phyloP scores from a whole-genome alignment of 1,140 invertebrate genomes.

The Cardiocondyla obscurior region DNA sequence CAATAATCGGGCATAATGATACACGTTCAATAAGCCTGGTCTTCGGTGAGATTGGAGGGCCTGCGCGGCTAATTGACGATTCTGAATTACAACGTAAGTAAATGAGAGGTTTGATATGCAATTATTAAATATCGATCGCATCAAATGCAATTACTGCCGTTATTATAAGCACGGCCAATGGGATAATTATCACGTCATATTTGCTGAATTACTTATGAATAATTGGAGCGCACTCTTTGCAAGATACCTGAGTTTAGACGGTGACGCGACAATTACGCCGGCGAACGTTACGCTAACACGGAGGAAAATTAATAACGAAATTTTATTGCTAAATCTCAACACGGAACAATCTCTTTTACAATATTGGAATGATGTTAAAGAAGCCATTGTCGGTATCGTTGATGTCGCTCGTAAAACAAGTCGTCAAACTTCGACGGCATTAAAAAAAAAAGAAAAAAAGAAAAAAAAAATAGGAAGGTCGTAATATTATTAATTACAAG shows the following conservation, averaged over 20 bases:
- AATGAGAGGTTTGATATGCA: conserved; percentile 1
- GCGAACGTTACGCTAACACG: background rate
- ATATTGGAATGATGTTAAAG: conserved; percentile 6
- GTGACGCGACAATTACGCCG: background rate
- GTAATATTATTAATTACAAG: conserved; percentile 3
- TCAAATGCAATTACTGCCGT: background rate
- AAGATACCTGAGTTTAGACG: background rate
- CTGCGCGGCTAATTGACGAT: background rate
- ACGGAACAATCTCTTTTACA: background rate
- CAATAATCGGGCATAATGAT: conserved; percentile 64
- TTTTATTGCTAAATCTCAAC: conserved; percentile 20
- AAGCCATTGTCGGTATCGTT: background rate
- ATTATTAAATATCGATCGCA: background rate
- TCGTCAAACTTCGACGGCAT: conserved; percentile 12
- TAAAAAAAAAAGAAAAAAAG: too few species aligned
- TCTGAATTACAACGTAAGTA: conserved; percentile 22
- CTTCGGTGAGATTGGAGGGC: conserved; percentile 8
- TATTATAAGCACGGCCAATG: background rate
- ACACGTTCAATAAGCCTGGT: conserved; percentile 56
- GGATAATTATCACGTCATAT: background rate
- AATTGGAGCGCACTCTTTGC: background rate
- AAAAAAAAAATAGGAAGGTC: background rate
- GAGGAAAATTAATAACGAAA: conserved; percentile 26
- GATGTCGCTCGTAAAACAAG: background rate
- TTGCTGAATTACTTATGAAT: background rate